Conservation (phyloP, 1,140 invertebrate species). For the Drosophila equinoxialis region DNA sequence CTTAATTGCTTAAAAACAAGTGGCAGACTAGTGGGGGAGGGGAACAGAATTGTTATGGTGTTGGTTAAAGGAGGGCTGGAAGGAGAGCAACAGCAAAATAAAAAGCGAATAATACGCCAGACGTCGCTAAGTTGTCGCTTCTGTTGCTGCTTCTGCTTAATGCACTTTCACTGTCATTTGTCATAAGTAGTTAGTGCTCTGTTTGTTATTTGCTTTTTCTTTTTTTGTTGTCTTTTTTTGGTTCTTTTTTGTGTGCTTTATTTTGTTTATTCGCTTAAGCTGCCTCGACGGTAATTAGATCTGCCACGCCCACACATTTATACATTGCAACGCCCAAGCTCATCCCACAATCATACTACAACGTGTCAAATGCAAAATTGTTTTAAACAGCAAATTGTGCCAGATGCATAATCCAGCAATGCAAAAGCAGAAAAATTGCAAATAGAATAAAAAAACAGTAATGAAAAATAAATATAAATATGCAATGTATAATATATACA, state of each 20-base stretch:
- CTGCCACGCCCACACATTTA: conserved; percentile 40
- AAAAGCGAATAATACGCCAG: conserved; percentile 54
- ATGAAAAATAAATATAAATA: background rate
- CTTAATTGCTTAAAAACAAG: conserved; percentile 40
- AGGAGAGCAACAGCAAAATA: conserved; percentile 28
- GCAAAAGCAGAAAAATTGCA: conserved; percentile 13
- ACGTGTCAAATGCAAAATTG: conserved; percentile 43
- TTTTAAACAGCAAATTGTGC: conserved; percentile 47
- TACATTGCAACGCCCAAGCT: background rate
- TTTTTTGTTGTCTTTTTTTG: conserved; percentile 5
- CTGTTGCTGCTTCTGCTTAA: conserved; percentile 52
- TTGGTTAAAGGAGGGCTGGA: background rate
- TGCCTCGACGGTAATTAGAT: conserved; percentile 60
- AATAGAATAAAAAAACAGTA: conserved; percentile 5
- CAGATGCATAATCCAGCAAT: conserved; percentile 42
- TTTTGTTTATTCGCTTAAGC: conserved; percentile 65
- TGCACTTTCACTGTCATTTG: conserved; percentile 74
- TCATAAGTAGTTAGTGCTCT: conserved; percentile 70
- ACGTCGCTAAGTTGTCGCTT: conserved; percentile 33
- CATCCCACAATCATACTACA: background rate
- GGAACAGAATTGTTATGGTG: background rate
- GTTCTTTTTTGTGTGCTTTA: conserved; percentile 31
- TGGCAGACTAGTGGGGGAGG: background rate
- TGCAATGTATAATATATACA: background rate
- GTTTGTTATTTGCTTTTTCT: conserved; percentile 40